phyloP scores from a whole-genome alignment of 2,113 vertebrate genomes.

The Pseudois nayaur region DNA sequence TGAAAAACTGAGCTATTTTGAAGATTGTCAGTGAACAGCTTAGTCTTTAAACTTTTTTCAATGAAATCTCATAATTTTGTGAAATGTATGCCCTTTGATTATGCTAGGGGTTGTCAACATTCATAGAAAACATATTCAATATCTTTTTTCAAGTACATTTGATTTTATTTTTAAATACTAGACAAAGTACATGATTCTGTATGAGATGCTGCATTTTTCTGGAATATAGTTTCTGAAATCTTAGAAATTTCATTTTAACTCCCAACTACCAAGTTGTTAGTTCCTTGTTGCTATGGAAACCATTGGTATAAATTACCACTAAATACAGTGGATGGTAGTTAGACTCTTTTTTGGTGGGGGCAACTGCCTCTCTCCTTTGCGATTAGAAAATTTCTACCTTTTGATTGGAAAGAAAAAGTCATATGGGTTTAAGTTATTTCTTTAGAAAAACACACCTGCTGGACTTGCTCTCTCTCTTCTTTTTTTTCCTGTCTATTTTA shows the following conservation, averaged over 20 bases:
- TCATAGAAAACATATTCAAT: not conserved
- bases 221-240: constrained; percentile 48
- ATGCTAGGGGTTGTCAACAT: not conserved
- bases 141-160: not conserved
- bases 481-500: constrained; percentile 1
- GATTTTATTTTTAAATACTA: constrained; percentile 36
- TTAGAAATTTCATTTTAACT: constrained; percentile 38
- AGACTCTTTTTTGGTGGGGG: constrained; percentile 35
- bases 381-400: constrained; percentile 56
- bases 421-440: constrained; percentile 5
- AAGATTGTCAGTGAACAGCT: not conserved
- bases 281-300: constrained; percentile 50
- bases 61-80: constrained; percentile 33
- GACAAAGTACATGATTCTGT: constrained; percentile 15
- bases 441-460: constrained; percentile 34
- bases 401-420: constrained; percentile 52
- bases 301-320: constrained; percentile 32
- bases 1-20: not conserved
- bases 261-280: constrained; percentile 28
- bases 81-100: constrained; percentile 21
- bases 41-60: constrained; percentile 10
- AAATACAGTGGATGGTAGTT: constrained; percentile 46
- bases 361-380: constrained; percentile 46
- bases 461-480: not conserved
- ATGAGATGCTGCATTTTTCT: not conserved